Evolutionary conservation across 2,113 vertebrate species (phyloP), one percentile per base, ranked within the genome.

Genomic region (Panthera uncia): DNA sequence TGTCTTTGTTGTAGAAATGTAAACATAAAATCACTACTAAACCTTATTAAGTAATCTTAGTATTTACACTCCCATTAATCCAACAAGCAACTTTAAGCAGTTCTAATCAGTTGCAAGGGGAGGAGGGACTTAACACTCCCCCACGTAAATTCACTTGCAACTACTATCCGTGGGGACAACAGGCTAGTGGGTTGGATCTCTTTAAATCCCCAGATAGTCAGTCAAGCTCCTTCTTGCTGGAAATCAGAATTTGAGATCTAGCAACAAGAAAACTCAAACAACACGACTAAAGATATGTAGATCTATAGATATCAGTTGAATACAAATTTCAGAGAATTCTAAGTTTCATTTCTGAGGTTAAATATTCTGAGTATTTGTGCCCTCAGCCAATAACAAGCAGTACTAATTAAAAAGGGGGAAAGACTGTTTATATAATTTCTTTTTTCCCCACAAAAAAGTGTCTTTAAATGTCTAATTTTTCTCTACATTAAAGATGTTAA

Each of bases 1-100:
- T 50, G 97, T 97, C 76, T 91, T 82, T 93, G 66, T 96, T 98
- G 97, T 95, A 98, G 98, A 98, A 97, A 98, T 92, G 10, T 63
- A 91, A 63, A 94, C 52, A 66, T 41, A 98, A 98, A 81, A 83
- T 25, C 74, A 98, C 41, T 90, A 89, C 41, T 90, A 95, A 96
- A 96, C 91, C 93, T 76, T 76, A 98, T 63, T 94, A 98, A 98
- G 97, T 80, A 98, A 87, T 69, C 80, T 81, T 90, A 94, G 61
- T 21, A 90, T 50, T 66, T 81, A 50, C 48, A 91, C 16, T 65
- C 25, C 48, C 45, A 74, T 94, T 91, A 97, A 80, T 68, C 80
- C 88, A 97, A 66, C 79, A 93, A 89, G 74, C 52, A 94, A 88
- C 29, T 81, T 57, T 69, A 95, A 89, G 84, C 55, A 87, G 36